Base-by-base conservation (phyloP, 2,797 vertebrate species). In the Polyboroides typus region DNA sequence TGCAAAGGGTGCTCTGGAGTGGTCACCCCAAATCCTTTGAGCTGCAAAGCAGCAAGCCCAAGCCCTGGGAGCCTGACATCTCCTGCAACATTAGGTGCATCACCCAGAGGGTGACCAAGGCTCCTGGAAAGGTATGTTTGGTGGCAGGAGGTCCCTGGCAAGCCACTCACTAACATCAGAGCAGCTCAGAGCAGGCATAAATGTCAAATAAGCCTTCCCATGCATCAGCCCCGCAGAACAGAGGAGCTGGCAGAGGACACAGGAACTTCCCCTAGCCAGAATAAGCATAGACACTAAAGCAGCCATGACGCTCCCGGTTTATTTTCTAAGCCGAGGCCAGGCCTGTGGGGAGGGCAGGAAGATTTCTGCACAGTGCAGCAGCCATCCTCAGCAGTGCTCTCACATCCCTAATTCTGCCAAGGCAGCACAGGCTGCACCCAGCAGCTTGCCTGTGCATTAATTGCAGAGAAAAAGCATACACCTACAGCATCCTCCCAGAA, bases 121-220 rank as follows among this genome's bases (percentile, higher is more conserved):
- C 50, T 89, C 47, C 63, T n/a, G 50, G 53, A 42, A 34, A 18
- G 29, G 36, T 67, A 23, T 16, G n/a, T 56, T 81, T 20, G 62
- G 67, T 36, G 59, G 67, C 66, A 83, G 59, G 42, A 76, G 55
- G 53, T 38, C 16, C 47, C 56, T 34, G 4, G 34, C 36, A 82
- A 72, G 40, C 7, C 0, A 0, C 50, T 86, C 1, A 0, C 71
- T 73, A 25, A 14, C 0, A 0, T 2, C 23, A 19, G 81, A 86
- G 47, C 1, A 0, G 3, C 60, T 85, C 42, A 4, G 50, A 76
- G 40, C 59, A 62, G 38, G 29, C 50, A 36, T 18, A 67, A 74
- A 63, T 44, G 52, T 59, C 53, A 42, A 67, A 90, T 15, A 22
- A 86, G 29, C 19, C 47, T 80, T 60, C 20, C 23, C 19, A 8